Evolutionary conservation across 2,797 vertebrate genomes (phyloP).

Genomic region (Poeciliopsis paucimaculata): DNA sequence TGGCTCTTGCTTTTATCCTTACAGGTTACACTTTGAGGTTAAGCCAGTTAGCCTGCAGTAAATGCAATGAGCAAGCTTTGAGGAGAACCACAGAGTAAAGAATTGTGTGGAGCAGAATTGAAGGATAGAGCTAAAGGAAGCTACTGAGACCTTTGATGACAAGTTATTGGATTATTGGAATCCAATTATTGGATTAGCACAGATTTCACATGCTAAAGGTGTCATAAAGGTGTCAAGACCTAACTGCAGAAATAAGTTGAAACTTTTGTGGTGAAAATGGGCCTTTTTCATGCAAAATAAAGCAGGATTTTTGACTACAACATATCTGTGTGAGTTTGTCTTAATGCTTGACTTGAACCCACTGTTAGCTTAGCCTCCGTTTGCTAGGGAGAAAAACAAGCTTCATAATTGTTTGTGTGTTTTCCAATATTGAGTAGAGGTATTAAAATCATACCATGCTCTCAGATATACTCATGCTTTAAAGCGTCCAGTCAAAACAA

Average conservation of each 20-base stretch:
- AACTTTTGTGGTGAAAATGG: slow-evolving; percentile 65
- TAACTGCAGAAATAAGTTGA: slow-evolving; percentile 37
- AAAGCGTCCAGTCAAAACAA: slow-evolving; percentile 28
- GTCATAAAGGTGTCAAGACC: slow-evolving; percentile 41
- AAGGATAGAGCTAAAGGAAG: slow-evolving; percentile 72
- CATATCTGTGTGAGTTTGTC: slow-evolving; percentile 31
- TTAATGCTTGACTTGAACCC: slow-evolving; percentile 76
- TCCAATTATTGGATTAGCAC: slow-evolving; percentile 46
- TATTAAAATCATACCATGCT: slow-evolving; percentile 47
- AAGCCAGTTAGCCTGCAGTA: slow-evolving; percentile 63
- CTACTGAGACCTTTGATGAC: slow-evolving; percentile 45
- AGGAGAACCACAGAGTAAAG: slow-evolving; percentile 53
- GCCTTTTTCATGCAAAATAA: slow-evolving; percentile 79
- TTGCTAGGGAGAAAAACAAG: slow-evolving; percentile 4
- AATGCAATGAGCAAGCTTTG: slow-evolving; percentile 55
- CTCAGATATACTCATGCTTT: slow-evolving; percentile 49
- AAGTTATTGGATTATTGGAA: slow-evolving; percentile 34
- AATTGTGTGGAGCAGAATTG: slow-evolving; percentile 72
- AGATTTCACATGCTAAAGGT: slow-evolving; percentile 6
- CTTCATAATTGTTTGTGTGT: background rate
- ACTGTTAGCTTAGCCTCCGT: slow-evolving; percentile 26
- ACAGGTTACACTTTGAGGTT: slow-evolving; percentile 47
- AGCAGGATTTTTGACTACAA: slow-evolving; percentile 33
- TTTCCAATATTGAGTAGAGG: slow-evolving; percentile 19
- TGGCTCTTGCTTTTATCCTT: slow-evolving; percentile 47